Conservation (phyloP, 2,797 vertebrate species). For the Malurus leucopterus region DNA sequence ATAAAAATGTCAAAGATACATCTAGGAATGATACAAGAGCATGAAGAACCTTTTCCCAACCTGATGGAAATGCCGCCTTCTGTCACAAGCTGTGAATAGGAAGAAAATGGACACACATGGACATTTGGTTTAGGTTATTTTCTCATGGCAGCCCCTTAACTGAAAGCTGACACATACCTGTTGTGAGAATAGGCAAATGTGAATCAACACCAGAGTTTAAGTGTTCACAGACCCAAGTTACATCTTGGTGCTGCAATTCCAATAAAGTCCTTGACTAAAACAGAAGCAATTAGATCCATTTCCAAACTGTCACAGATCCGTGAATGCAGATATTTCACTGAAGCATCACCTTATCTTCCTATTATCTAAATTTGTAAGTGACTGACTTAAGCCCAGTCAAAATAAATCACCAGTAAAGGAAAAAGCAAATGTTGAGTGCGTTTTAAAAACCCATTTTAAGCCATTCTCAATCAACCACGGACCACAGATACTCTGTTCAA, state of each 20-base stretch:
- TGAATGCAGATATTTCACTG: not conserved
- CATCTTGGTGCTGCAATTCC: not conserved
- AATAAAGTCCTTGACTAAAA: not conserved
- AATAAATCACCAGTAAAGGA: not conserved
- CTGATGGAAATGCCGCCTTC: not conserved
- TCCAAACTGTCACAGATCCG: not conserved
- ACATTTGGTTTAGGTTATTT: not conserved
- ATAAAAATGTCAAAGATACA: not conserved
- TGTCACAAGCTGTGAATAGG: not conserved
- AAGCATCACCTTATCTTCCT: not conserved
- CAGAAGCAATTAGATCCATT: not conserved
- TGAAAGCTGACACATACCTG: not conserved
- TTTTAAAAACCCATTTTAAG: not conserved
- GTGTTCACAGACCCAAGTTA: not conserved
- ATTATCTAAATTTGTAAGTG: not conserved
- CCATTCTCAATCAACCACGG: not conserved
- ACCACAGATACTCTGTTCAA: not conserved
- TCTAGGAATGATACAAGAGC: not conserved
- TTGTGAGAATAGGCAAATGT: not conserved
- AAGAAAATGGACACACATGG: not conserved
- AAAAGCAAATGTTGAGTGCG: not conserved
- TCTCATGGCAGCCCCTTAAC: not conserved
- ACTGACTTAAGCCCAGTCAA: not conserved
- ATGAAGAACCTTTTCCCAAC: not conserved
- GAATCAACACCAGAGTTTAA: not conserved